Conservation (phyloP, 2,113 vertebrate species). For the Ramphastos sulfuratus region DNA sequence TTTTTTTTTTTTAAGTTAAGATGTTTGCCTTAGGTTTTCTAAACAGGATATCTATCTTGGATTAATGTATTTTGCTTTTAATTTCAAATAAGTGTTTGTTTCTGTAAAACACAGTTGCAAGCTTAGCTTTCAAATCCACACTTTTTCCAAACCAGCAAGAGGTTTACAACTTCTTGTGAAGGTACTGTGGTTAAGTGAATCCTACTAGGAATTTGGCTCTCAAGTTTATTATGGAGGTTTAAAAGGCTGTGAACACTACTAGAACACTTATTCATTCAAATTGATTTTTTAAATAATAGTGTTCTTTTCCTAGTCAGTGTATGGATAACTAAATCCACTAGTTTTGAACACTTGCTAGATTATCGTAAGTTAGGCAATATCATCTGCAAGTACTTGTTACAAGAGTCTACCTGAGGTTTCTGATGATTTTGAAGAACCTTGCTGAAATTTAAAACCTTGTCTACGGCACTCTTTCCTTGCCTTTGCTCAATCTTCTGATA, state of each 20-base stretch:
- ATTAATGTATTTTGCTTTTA: not conserved
- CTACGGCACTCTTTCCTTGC: not conserved
- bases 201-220: not conserved
- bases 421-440: not conserved
- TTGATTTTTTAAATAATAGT: not conserved
- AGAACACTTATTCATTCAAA: not conserved
- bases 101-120: not conserved
- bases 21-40: not conserved
- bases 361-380: not conserved
- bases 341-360: not conserved
- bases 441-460: not conserved
- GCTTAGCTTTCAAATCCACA: not conserved
- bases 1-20: not conserved
- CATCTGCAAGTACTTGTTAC: not conserved
- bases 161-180: not conserved
- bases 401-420: not conserved
- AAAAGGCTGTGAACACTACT: not conserved
- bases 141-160: not conserved
- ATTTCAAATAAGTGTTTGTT: not conserved
- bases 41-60: not conserved
- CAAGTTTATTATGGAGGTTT: not conserved
- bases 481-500: not conserved
- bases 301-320: not conserved
- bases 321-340: not conserved
- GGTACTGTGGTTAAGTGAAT: not conserved